phyloP scores from a whole-genome alignment of 2,797 vertebrate species.

The Taeniopygia guttata region DNA sequence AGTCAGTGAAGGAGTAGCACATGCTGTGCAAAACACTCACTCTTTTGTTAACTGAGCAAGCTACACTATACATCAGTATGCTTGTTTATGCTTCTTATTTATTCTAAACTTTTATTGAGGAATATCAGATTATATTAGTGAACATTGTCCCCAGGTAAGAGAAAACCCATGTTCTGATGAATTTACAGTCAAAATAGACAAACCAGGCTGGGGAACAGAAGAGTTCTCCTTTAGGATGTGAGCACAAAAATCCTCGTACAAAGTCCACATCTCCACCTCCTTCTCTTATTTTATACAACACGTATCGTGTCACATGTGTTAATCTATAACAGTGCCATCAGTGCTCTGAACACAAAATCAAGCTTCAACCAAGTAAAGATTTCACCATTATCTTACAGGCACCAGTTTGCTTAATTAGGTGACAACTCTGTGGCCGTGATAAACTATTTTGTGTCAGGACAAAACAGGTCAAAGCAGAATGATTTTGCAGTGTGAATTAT shows the following conservation, averaged over 20 bases:
- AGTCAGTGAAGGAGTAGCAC: neutral
- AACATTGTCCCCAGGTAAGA: neutral
- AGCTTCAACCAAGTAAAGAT: neutral
- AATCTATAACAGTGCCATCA: neutral
- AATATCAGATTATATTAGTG: neutral
- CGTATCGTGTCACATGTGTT: neutral
- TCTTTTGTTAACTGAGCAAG: neutral
- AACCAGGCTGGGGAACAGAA: neutral
- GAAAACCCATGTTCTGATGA: neutral
- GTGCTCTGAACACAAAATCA: neutral
- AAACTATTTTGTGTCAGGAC: neutral
- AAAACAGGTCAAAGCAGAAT: neutral
- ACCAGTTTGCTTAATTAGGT: neutral
- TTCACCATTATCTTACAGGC: neutral
- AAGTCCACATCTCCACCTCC: neutral
- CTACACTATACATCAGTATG: neutral
- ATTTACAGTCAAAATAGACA: neutral
- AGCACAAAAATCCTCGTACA: rapidly evolving
- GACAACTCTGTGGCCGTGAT: neutral
- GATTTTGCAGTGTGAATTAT: neutral
- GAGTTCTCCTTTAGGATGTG: neutral
- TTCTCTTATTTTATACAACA: neutral
- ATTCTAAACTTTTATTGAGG: neutral
- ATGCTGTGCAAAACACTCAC: neutral
- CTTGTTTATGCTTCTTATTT: neutral